Evolutionary conservation across 2,888 invertebrate species (phyloP), one percentile per base, ranked within the genome.

Genomic region (Bellardia pandia): DNA sequence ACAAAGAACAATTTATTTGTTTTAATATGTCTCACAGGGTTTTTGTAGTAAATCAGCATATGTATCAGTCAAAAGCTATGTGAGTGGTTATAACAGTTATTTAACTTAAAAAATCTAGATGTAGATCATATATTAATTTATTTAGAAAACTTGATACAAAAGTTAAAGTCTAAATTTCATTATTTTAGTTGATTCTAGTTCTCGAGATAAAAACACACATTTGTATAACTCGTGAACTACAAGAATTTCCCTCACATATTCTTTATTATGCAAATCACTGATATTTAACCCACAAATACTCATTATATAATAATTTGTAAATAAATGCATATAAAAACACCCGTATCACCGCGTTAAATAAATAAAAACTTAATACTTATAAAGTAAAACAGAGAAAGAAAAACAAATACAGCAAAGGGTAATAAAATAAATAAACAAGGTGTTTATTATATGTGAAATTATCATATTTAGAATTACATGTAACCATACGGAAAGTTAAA

Each of bases 401-500:
- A 48, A 16, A 16, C 4, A 51, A n/a, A 51, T 13, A 51, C 51
- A 14, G 5, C 53, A 53, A n/a, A 37, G 3, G 16, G 42, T 37
- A 53, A 77, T 56, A 79, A n/a, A n/a, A 69, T 60, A 74, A 72
- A 69, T 48, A 84, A 60, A 77, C 30, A 76, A 83, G 66, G 79
- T 86, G 83, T 83, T 86, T 83, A 83, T 86, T 86, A 51, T 66
- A 71, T 64, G 56, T n/a, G 11, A 86, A 86, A 86, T 86, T 83
- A 86, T 83, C 75, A 86, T 84, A 84, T 84, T 80, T 77, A 11
- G 53, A 69, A 58, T 66, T 51, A 69, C 53, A 69, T 53, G 48
- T 72, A 66, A 56, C 45, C 76, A 68, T 60, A 83, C 60, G 45
- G 42, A 33, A 60, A 60, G 33, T 74, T 68, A 86, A 86, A 66